Conservation (phyloP, 2,113 vertebrate genomes). For the Tetraodon nigroviridis region DNA sequence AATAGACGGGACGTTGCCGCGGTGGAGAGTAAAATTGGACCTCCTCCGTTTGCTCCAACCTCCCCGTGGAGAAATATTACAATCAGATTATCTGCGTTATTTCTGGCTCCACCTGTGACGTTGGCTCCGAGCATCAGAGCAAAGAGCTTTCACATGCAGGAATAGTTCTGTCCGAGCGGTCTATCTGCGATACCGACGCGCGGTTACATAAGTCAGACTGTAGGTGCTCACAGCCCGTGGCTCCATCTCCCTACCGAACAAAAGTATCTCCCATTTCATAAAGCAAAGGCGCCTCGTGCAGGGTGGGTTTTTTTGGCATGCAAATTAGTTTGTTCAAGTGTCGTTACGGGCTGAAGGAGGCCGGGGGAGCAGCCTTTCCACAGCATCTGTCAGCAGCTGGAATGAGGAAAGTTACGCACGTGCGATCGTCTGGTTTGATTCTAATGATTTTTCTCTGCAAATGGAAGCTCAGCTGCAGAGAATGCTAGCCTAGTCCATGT, state of each 20-base stretch:
- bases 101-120: constrained; percentile 55
- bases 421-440: no score
- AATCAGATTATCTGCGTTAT: constrained; percentile 63
- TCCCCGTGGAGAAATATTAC: constrained; percentile 50
- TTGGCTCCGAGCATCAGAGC: constrained; percentile 28
- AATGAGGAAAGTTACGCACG: background rate
- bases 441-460: no score
- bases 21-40: constrained; percentile 7
- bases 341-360: background rate
- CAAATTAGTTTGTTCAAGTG: background rate
- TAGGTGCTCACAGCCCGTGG: constrained; percentile 9
- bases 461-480: no score
- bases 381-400: background rate
- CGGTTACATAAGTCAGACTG: constrained; percentile 25
- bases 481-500: no score
- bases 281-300: background rate
- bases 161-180: constrained; percentile 32
- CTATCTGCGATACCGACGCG: constrained; percentile 40
- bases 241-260: constrained; percentile 1
- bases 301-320: background rate
- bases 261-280: background rate
- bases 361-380: background rate
- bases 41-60: constrained; percentile 30
- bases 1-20: constrained; percentile 6
- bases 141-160: constrained; percentile 21